A percentile compares a stretch with the other conserved stretches of the same genome.
Evolutionary conservation across 2,113 vertebrate genomes (phyloP).

Genomic region (Microcebus murinus): DNA sequence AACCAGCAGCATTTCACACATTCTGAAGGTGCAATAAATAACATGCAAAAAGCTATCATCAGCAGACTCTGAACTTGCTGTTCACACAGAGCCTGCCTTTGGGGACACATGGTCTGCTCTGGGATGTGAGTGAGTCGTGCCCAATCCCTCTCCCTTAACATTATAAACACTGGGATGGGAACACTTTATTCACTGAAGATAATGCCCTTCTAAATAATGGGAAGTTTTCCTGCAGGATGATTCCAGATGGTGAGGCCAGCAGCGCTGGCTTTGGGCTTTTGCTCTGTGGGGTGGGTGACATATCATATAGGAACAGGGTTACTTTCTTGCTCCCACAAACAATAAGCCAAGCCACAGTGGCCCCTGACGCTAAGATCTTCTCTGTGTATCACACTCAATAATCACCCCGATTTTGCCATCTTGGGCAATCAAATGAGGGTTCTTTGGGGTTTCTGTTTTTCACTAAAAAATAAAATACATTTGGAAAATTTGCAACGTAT

Average conservation of each 20-base stretch:
- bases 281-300: not conserved
- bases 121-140: not conserved
- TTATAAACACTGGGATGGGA: not conserved
- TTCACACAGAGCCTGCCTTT: conserved; percentile 55
- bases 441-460: not conserved
- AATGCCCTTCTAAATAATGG: not conserved
- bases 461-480: not conserved
- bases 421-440: fast-evolving
- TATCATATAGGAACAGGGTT: fast-evolving
- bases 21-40: conserved; percentile 79
- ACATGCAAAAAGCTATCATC: not conserved
- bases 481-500: not conserved
- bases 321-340: too few relatives aligned
- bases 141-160: not conserved
- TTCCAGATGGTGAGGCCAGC: not conserved
- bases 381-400: not conserved
- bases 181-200: not conserved
- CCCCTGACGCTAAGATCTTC: not conserved
- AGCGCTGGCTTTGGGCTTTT: not conserved
- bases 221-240: not conserved
- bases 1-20: conserved; percentile 44
- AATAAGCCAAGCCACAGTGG: not conserved
- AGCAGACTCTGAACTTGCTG: conserved; percentile 38
- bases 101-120: not conserved
- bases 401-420: not conserved